Conservation (phyloP, 1,140 invertebrate genomes). For the Steinernema khuongi region DNA sequence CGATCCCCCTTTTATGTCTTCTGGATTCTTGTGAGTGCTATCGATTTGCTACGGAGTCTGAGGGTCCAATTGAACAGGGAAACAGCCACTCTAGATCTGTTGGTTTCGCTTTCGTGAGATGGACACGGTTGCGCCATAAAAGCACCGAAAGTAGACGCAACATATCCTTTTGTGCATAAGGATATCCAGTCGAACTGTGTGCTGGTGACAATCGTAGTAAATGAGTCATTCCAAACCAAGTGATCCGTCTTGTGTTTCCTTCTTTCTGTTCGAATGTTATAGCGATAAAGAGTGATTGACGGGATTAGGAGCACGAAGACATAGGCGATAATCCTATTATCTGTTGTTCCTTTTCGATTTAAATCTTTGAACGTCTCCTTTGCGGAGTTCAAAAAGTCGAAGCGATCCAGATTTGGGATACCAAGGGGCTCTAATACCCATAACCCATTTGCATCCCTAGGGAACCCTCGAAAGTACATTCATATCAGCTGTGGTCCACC, state of each 20-base stretch:
- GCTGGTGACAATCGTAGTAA: neutral
- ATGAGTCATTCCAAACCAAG: neutral
- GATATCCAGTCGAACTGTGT: neutral
- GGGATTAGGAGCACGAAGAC: neutral
- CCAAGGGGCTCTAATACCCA: no score
- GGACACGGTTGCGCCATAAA: neutral
- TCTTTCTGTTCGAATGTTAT: neutral
- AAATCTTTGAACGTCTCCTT: no score
- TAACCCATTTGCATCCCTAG: no score
- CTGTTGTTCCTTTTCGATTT: neutral
- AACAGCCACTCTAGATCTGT: neutral
- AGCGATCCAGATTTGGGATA: no score
- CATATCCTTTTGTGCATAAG: neutral
- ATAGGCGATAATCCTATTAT: neutral
- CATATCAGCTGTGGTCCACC: no score
- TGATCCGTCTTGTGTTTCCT: constrained; percentile 7
- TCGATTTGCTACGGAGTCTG: neutral
- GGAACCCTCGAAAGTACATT: no score
- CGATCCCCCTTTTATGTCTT: neutral
- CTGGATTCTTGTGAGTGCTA: constrained; percentile 11
- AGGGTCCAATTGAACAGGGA: neutral
- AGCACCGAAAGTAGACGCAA: neutral
- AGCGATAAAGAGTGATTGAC: neutral
- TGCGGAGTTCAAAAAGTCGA: no score
- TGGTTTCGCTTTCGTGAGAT: neutral